These are phyloP conservation scores for Panagrolaimus sp. DNA, from an alignment of 1,140 invertebrate genomes.

Conservation along the genomic window DNA sequence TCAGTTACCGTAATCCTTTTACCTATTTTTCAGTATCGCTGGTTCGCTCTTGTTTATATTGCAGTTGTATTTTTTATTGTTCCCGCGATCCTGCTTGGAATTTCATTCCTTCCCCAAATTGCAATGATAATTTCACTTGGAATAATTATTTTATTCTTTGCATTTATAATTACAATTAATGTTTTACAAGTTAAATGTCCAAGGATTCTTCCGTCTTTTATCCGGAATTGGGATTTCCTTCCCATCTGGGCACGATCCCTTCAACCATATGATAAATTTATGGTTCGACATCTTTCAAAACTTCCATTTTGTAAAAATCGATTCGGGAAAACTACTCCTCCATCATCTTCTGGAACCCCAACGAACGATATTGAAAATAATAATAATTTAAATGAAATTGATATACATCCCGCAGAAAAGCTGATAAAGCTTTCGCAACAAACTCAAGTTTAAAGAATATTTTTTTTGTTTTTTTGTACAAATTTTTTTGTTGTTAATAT, in stretches of 20 bases:
- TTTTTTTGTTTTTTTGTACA: too few relatives aligned
- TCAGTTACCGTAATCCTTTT: too few relatives aligned
- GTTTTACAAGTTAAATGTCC: constrained; percentile 16
- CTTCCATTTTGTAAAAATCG: constrained; percentile 14
- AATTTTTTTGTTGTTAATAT: too few relatives aligned
- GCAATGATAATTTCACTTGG: constrained; percentile 16
- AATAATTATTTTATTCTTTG: constrained; percentile 4
- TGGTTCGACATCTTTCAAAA: background rate
- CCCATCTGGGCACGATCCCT: constrained; percentile 19
- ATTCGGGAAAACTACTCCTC: background rate
- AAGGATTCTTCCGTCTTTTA: background rate
- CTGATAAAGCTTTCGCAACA: constrained; percentile 2
- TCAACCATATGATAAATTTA: constrained; percentile 20
- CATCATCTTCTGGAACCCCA: background rate
- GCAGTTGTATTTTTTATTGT: constrained; percentile 16
- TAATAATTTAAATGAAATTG: background rate
- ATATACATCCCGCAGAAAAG: background rate
- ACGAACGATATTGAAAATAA: background rate
- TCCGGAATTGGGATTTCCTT: constrained; percentile 18
- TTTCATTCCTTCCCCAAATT: constrained; percentile 15
- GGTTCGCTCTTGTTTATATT: constrained; percentile 23
- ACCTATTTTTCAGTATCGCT: constrained; percentile 22
- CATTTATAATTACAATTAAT: constrained; percentile 6
- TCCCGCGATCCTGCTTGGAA: constrained; percentile 7
- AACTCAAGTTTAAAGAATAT: constrained; percentile 13